phyloP scores from a whole-genome alignment of 2,888 invertebrate species.

The Myopa tessellatipennis region DNA sequence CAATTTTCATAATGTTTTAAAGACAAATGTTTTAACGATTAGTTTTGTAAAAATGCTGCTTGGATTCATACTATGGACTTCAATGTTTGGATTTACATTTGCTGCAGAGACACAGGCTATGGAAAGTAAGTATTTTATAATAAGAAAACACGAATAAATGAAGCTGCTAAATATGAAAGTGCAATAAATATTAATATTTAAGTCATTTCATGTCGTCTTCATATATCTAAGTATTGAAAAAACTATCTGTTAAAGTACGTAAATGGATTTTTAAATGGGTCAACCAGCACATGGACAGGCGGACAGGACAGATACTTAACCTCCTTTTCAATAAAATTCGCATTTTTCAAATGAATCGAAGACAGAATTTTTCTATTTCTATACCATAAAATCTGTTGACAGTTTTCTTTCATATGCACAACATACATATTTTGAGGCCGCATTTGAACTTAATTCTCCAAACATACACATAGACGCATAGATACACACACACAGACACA shows the following conservation, averaged over 20 bases:
- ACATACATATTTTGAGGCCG: conserved; percentile 20
- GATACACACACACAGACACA: background rate
- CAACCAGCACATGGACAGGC: conserved; percentile 14
- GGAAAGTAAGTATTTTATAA: conserved; percentile 14
- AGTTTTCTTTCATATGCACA: background rate
- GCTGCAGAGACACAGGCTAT: background rate
- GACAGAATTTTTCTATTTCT: background rate
- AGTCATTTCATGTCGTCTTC: too few relatives aligned
- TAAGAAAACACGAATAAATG: too few relatives aligned
- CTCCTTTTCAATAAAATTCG: conserved; percentile 36
- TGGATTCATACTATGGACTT: background rate
- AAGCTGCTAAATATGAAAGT: too few relatives aligned
- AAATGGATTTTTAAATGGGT: conserved; percentile 9
- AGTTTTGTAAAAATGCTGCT: conserved; percentile 9
- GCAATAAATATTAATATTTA: too few relatives aligned
- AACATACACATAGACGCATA: background rate
- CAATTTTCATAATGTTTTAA: too few relatives aligned
- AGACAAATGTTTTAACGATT: background rate
- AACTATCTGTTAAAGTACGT: too few relatives aligned
- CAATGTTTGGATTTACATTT: background rate
- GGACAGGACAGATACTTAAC: conserved; percentile 26
- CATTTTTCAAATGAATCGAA: conserved; percentile 31
- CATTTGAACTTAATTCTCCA: conserved; percentile 36
- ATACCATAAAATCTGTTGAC: conserved; percentile 4
- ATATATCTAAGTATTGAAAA: too few relatives aligned